These are phyloP conservation scores for Drosophila crucigera DNA, from an alignment of 2,888 invertebrate genomes.

Conservation along the genomic window DNA sequence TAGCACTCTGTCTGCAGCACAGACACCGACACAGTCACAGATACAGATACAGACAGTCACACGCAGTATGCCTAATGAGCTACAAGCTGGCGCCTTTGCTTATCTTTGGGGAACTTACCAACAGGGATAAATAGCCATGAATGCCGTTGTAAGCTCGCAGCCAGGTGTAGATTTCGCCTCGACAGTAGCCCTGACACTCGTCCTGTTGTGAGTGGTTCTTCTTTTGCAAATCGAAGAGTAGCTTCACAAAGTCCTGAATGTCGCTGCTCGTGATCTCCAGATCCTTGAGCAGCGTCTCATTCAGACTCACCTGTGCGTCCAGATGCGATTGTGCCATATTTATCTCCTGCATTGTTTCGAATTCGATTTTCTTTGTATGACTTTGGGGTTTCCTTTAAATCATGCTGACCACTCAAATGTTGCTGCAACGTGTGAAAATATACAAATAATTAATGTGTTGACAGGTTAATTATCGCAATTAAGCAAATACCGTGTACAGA, in stretches of 20 bases:
- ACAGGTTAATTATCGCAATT: conserved; percentile 3
- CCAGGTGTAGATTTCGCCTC: conserved; percentile 87
- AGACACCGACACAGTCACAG: neutral
- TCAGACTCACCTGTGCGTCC: conserved; percentile 29
- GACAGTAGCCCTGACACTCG: conserved; percentile 86
- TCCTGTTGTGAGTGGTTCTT: conserved; percentile 56
- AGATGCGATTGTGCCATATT: conserved; percentile 36
- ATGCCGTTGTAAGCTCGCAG: conserved; percentile 89
- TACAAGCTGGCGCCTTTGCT: neutral
- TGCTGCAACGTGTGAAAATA: neutral
- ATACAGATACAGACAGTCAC: neutral
- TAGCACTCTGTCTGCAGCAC: conserved; percentile 13
- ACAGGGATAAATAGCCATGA: conserved; percentile 93
- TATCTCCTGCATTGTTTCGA: conserved; percentile 50
- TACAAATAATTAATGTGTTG: neutral
- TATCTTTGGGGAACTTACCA: conserved; percentile 87
- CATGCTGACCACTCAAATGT: conserved; percentile 20
- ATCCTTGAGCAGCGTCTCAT: conserved; percentile 51
- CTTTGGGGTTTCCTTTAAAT: neutral
- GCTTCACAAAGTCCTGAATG: conserved; percentile 76
- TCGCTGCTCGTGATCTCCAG: conserved; percentile 70
- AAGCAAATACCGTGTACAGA: conserved; percentile 2
- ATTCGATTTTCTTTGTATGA: neutral
- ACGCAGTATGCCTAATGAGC: conserved; percentile 28
- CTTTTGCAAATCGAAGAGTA: conserved; percentile 61